These are phyloP conservation scores for Poeciliopsis presidionis DNA, from an alignment of 2,797 vertebrate species.

Conservation along the genomic window DNA sequence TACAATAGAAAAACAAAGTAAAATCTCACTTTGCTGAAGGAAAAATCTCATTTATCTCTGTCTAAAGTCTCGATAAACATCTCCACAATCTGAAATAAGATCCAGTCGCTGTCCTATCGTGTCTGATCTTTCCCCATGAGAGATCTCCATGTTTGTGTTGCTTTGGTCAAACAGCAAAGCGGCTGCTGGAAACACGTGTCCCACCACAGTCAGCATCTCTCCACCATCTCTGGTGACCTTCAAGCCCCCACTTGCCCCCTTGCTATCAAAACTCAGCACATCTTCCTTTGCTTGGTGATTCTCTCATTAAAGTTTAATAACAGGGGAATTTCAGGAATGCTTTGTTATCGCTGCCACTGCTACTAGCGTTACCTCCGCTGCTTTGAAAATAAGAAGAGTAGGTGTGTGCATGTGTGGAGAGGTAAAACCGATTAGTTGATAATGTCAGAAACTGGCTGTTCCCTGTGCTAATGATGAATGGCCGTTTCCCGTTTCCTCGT, in stretches of 20 bases:
- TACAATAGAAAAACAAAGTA: too few species aligned
- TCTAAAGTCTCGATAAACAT: constrained; percentile 56
- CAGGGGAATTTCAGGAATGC: constrained; percentile 72
- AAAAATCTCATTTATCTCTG: constrained; percentile 4
- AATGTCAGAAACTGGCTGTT: constrained; percentile 47
- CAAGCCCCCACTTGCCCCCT: constrained; percentile 40
- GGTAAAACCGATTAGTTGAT: constrained; percentile 24
- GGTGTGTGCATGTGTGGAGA: constrained; percentile 2
- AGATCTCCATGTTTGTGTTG: constrained; percentile 53
- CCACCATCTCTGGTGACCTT: constrained; percentile 53
- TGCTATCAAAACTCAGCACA: constrained; percentile 47
- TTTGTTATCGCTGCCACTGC: constrained; percentile 37
- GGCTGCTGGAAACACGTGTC: constrained; percentile 49
- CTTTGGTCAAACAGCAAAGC: constrained; percentile 57
- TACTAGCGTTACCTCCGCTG: constrained; percentile 8
- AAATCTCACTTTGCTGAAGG: too few species aligned
- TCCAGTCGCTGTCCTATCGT: constrained; percentile 43
- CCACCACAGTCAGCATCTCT: constrained; percentile 58
- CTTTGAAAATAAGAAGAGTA: constrained; percentile 17
- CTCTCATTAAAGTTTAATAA: constrained; percentile 76
- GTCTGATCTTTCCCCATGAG: constrained; percentile 70
- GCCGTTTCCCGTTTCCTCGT: constrained; percentile 66
- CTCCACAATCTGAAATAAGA: constrained; percentile 66
- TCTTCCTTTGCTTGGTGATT: constrained; percentile 60
- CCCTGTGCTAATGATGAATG: constrained; percentile 69